Percentiles rank a stretch among this genome's conserved stretches.
Evolutionary conservation across 2,113 vertebrate genomes (phyloP).

Genomic region (Dasyurus viverrinus): DNA sequence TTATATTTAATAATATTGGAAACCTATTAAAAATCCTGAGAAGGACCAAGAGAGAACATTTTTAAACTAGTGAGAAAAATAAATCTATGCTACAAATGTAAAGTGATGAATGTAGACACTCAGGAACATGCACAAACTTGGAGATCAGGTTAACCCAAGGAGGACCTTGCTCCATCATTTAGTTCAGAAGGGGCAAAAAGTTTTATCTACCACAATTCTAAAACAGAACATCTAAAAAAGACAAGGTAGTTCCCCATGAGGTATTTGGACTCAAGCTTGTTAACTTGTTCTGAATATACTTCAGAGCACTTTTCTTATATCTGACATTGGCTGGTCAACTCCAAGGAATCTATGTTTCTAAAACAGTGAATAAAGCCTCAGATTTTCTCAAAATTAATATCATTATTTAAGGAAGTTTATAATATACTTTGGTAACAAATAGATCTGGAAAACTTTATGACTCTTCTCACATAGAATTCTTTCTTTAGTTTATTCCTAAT

Average conservation of each 20-base stretch:
- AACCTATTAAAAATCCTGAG: not conserved
- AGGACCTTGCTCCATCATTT: constrained; percentile 73
- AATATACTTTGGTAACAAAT: constrained; percentile 57
- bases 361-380: constrained; percentile 38
- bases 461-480: too few species aligned
- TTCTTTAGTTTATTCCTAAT: not conserved
- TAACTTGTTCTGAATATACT: constrained; percentile 37
- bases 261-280: not conserved
- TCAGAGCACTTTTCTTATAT: constrained; percentile 43
- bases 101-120: constrained; percentile 20
- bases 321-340: constrained; percentile 36
- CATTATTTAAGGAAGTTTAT: constrained; percentile 54
- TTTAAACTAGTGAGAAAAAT: not conserved
- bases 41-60: not conserved
- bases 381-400: constrained; percentile 54
- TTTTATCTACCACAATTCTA: constrained; percentile 58
- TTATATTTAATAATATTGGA: not conserved
- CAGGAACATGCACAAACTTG: constrained; percentile 49
- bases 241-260: constrained; percentile 25
- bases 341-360: constrained; percentile 57
- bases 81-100: not conserved
- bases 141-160: constrained; percentile 4
- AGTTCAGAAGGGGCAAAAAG: constrained; percentile 70
- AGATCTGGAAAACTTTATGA: constrained; percentile 43
- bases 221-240: constrained; percentile 67